Evolutionary conservation across 2,113 vertebrate species (phyloP).

Genomic region (Parotia lawesii): DNA sequence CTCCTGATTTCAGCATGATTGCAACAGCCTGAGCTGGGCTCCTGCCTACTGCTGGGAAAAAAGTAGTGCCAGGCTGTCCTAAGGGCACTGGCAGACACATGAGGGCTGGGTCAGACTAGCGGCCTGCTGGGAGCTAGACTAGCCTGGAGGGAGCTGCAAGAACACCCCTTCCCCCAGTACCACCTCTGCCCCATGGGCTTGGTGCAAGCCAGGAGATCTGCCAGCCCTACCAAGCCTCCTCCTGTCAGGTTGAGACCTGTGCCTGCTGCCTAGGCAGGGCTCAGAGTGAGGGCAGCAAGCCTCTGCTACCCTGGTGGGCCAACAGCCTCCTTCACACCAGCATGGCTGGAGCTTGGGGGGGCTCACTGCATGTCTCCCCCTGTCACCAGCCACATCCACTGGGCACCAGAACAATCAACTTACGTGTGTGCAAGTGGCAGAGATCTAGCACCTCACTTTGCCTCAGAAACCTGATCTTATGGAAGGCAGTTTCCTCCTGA

Average conservation of each 20-base stretch:
- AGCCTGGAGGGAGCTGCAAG: neutral
- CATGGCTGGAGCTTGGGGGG: neutral
- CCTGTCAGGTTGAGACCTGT: neutral
- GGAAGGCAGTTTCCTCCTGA: neutral
- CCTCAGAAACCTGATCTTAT: neutral
- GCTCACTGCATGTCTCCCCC: rapidly evolving
- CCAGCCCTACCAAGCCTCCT: neutral
- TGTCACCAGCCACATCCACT: neutral
- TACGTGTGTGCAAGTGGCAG: rapidly evolving
- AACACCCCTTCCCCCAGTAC: neutral
- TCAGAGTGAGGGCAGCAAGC: neutral
- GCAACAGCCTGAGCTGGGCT: neutral
- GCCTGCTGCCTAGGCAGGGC: neutral
- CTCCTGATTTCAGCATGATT: neutral
- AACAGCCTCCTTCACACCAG: neutral
- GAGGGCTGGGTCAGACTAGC: neutral
- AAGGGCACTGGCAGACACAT: neutral
- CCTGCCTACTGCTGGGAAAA: neutral
- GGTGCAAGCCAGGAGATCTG: neutral
- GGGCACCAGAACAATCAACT: neutral
- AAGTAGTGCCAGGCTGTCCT: neutral
- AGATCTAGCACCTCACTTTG: neutral
- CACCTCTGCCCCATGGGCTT: neutral
- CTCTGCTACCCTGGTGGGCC: neutral
- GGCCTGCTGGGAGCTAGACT: neutral